A percentile compares a stretch with the other conserved stretches of the same genome.
These are phyloP conservation scores for Rhynchotus rufescens DNA, from an alignment of 2,797 vertebrate genomes.

Conservation along the genomic window DNA sequence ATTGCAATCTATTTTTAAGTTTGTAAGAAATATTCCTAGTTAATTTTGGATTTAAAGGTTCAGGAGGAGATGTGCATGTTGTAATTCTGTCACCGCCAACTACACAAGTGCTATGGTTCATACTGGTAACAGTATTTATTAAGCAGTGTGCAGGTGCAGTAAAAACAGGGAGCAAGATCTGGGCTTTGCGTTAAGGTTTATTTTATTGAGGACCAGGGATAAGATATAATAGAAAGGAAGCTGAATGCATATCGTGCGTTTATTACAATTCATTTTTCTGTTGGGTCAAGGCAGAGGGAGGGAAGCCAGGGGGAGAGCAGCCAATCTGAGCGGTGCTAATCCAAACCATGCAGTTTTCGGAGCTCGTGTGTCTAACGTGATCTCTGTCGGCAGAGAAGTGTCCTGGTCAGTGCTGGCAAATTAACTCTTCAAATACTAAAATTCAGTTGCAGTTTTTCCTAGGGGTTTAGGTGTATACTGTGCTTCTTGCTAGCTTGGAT, in stretches of 20 bases:
- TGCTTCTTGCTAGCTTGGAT: not conserved
- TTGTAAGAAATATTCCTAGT: not conserved
- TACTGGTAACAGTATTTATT: not conserved
- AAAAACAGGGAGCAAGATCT: conserved; percentile 76
- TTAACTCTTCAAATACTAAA: conserved; percentile 79
- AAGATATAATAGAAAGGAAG: conserved; percentile 59
- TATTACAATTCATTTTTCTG: conserved; percentile 55
- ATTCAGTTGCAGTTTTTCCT: not conserved
- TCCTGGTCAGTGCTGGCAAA: conserved; percentile 57
- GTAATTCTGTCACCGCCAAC: not conserved
- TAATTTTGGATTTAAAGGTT: not conserved
- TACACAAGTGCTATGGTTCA: not conserved
- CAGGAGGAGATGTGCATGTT: not conserved
- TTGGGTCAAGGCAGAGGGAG: conserved; percentile 68
- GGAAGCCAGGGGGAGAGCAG: conserved; percentile 79
- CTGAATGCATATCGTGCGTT: conserved; percentile 36
- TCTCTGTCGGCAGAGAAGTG: conserved; percentile 72
- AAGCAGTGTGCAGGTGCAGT: not conserved
- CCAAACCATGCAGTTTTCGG: conserved; percentile 84
- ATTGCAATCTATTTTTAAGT: not conserved
- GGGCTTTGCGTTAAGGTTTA: conserved; percentile 71
- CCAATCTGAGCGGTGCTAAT: conserved; percentile 85
- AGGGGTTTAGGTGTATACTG: not conserved
- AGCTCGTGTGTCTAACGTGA: conserved; percentile 81
- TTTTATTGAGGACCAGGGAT: conserved; percentile 71